A percentile compares a stretch with the other conserved stretches of the same genome.
These are phyloP conservation scores for Propithecus coquereli DNA, from an alignment of 2,113 vertebrate genomes.

Conservation along the genomic window DNA sequence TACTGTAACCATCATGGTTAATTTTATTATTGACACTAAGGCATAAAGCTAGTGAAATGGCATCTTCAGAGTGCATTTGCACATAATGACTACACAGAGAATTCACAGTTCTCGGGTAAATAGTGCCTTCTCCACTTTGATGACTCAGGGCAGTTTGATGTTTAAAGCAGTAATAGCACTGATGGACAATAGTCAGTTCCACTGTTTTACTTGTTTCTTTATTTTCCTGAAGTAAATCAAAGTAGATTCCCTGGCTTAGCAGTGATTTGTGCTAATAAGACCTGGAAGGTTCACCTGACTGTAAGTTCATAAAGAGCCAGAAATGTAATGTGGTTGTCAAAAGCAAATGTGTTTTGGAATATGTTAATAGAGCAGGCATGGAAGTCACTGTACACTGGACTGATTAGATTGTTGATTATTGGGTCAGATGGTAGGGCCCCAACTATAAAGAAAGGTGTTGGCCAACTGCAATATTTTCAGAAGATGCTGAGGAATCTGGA, in stretches of 20 bases:
- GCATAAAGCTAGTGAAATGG: conserved; percentile 64
- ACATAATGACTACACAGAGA: conserved; percentile 63
- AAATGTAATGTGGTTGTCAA: not conserved
- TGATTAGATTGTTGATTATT: too few species aligned
- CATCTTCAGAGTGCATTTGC: conserved; percentile 69
- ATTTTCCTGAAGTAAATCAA: not conserved
- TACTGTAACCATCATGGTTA: conserved; percentile 75
- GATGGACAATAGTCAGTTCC: not conserved
- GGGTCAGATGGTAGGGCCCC: not conserved
- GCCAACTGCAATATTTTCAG: not conserved
- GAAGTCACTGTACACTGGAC: too few species aligned
- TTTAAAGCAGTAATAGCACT: not conserved
- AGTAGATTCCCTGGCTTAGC: not conserved
- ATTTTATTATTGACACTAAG: conserved; percentile 77
- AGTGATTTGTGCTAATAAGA: not conserved
- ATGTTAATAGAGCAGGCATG: not conserved
- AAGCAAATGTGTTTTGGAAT: not conserved
- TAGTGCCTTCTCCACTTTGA: not conserved
- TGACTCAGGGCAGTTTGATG: not conserved
- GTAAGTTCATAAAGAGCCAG: not conserved
- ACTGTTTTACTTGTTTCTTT: not conserved
- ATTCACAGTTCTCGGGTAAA: conserved; percentile 58
- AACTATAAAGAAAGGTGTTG: not conserved
- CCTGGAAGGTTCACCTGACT: not conserved
- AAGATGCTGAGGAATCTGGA: too few species aligned